Conservation (phyloP, 1,140 invertebrate species). For the Drusus annulatus region DNA sequence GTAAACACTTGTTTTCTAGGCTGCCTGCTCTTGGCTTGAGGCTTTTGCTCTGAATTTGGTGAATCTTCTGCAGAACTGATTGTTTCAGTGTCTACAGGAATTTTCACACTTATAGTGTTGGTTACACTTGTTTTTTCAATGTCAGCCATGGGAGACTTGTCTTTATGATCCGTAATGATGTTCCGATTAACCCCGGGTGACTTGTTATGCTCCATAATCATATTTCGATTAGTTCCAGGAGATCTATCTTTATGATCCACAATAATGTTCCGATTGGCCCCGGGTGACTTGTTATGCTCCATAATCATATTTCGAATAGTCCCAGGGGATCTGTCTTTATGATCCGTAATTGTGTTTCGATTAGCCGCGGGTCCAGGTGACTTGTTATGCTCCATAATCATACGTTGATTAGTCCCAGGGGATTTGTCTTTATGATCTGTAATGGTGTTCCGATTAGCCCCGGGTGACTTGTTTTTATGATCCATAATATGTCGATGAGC, state of each 20-base stretch:
- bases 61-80: conserved; percentile 57
- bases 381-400: too few species aligned
- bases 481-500: too few species aligned
- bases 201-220: too few species aligned
- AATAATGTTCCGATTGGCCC: neutral
- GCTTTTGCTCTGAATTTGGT: conserved; percentile 59
- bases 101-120: neutral
- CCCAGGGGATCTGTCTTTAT: too few species aligned
- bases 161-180: conserved; percentile 1
- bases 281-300: too few species aligned
- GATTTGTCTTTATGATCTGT: neutral
- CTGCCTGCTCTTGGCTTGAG: conserved; percentile 67
- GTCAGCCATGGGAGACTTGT: neutral
- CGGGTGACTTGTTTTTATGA: too few species aligned
- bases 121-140: neutral
- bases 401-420: neutral
- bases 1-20: conserved; percentile 70
- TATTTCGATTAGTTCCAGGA: too few species aligned
- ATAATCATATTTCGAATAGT: too few species aligned
- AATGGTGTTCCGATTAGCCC: neutral
- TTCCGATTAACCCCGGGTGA: neutral
- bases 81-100: neutral
- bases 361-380: neutral
- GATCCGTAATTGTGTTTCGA: neutral
- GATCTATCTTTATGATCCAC: too few species aligned